phyloP scores from a whole-genome alignment of 2,888 invertebrate species.

The Ptilodon capucinus region DNA sequence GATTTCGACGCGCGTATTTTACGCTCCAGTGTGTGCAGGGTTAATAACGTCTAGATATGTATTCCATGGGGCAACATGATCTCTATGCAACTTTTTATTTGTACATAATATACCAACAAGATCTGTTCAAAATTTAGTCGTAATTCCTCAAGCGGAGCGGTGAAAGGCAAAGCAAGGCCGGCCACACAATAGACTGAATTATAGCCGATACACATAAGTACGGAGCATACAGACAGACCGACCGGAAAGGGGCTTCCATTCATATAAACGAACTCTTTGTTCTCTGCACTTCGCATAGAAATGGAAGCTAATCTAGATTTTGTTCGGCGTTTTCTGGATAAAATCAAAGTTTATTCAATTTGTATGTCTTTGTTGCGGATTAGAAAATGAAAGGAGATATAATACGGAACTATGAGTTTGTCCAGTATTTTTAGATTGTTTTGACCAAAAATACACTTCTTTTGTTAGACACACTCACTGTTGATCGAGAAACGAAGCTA shows the following conservation, averaged over 20 bases:
- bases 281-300: slow-evolving; percentile 55
- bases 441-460: background rate
- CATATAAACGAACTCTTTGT: slow-evolving; percentile 66
- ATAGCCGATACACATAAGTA: slow-evolving; percentile 51
- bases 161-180: slow-evolving; percentile 72
- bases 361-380: slow-evolving; percentile 5
- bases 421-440: background rate
- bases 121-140: slow-evolving; percentile 50
- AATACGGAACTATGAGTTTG: background rate
- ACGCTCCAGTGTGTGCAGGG: no score
- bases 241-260: slow-evolving; percentile 67
- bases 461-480: background rate
- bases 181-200: slow-evolving; percentile 56
- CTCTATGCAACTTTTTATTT: slow-evolving; percentile 37
- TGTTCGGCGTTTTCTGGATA: slow-evolving; percentile 12
- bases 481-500: background rate
- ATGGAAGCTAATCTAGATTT: slow-evolving; percentile 41
- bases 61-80: slow-evolving; percentile 12
- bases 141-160: slow-evolving; percentile 67
- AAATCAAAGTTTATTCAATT: slow-evolving; percentile 10
- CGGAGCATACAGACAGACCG: slow-evolving; percentile 36
- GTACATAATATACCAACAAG: slow-evolving; percentile 16
- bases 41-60: background rate
- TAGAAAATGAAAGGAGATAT: background rate
- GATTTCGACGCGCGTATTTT: no score